Evolutionary conservation across 2,888 invertebrate species (phyloP).

Genomic region (Nycteola revayana): DNA sequence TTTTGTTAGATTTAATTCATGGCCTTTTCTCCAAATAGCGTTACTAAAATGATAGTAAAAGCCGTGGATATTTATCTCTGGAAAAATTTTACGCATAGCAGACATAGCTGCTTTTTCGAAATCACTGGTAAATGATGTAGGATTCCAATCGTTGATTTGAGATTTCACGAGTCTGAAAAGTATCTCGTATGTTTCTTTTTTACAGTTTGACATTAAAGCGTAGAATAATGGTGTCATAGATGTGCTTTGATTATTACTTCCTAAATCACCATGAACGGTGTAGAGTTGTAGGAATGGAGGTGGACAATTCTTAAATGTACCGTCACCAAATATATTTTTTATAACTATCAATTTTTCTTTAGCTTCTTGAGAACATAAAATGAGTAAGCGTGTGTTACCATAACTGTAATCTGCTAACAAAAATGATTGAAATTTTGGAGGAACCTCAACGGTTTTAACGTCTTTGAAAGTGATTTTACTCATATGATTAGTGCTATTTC

Average conservation of each 20-base stretch:
- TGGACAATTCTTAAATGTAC: conserved; percentile 10
- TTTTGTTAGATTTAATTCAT: conserved; percentile 5
- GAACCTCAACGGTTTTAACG: conserved; percentile 5
- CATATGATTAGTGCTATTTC: conserved; percentile 4
- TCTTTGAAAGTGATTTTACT: conserved; percentile 6
- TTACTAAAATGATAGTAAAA: conserved; percentile 9
- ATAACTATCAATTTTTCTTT: conserved; percentile 8
- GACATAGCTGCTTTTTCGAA: conserved; percentile 9
- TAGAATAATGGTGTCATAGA: conserved; percentile 9
- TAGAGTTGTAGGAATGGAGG: conserved; percentile 9
- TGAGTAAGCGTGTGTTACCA: conserved; percentile 8
- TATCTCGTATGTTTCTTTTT: conserved; percentile 5
- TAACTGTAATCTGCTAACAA: conserved; percentile 9
- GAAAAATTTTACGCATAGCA: conserved; percentile 6
- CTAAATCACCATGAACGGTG: conserved; percentile 15
- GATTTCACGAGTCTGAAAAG: conserved; percentile 6
- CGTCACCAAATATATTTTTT: conserved; percentile 10
- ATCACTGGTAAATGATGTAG: conserved; percentile 6
- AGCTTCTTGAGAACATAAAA: conserved; percentile 9
- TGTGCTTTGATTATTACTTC: conserved; percentile 11
- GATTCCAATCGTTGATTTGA: conserved; percentile 7
- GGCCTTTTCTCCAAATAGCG: conserved; percentile 7
- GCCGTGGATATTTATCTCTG: conserved; percentile 4
- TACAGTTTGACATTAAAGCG: conserved; percentile 11
- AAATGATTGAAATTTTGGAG: conserved; percentile 5